Base-by-base conservation (phyloP, 2,888 invertebrate genomes). In the Spodoptera picta region DNA sequence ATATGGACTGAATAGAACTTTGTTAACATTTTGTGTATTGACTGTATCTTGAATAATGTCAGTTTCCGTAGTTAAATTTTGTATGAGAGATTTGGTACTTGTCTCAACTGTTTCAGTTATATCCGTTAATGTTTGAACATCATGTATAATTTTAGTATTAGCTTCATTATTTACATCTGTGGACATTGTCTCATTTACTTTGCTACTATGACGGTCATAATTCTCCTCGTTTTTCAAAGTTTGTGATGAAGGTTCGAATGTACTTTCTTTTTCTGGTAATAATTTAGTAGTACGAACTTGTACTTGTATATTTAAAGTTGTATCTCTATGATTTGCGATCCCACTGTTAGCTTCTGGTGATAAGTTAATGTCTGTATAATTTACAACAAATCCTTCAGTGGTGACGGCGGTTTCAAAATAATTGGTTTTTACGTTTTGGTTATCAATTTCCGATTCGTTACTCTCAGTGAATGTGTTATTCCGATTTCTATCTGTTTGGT, bases 121-220 rank as follows among this genome's bases (percentile, higher is more conserved):
- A 5, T 24, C 19, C n/a, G 14, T 10, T 31, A 27, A 46, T 27
- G n/a, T 44, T 41, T 44, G 44, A 31, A 3, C 11, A 1, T 49
- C 46, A 5, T 1, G 42, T 12, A 31, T 12, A 3, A 6, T 50
- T 43, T 53, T 11, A 66, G n/a, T 41, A 47, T 46, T 43, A 9
- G 44, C 4, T 9, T 51, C 27, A 11, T 9, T 42, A 10, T 14
- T 59, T n/a, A 14, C 19, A 47, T 2, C 9, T 27, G 19, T 23
- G 7, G 46, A 2, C 19, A 41, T 9, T 1, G 44, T 45, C 43
- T n/a, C 19, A 10, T 27, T 31, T 3, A 24, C 19, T 24, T 42
- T n/a, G 69, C 43, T 23, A 23, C 23, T 36, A 14, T 46, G 47
- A 45, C n/a, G 14, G 9, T 45, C 42, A 19, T 19, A 4, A 36